Conservation (phyloP, 1,140 invertebrate species). For the Drosophila saltans region DNA sequence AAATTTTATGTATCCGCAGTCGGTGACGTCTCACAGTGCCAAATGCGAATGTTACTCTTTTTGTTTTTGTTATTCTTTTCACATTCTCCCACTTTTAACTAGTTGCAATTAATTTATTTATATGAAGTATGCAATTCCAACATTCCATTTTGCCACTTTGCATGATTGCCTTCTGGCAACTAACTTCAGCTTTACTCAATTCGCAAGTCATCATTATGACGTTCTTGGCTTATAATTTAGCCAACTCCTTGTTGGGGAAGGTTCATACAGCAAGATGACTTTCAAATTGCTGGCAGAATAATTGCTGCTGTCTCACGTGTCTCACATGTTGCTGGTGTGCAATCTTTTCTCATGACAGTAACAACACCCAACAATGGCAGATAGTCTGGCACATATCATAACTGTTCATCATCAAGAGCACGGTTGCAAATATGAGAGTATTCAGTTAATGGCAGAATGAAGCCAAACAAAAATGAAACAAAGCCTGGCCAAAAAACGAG, state of each 20-base stretch:
- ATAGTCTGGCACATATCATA: conserved; percentile 73
- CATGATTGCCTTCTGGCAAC: background rate
- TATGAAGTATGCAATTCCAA: background rate
- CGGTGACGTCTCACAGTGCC: background rate
- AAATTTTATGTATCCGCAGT: conserved; percentile 64
- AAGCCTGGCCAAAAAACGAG: conserved; percentile 30
- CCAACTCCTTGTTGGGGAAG: background rate
- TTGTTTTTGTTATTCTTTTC: too few species aligned
- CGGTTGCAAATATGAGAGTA: conserved; percentile 29
- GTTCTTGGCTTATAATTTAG: conserved; percentile 7
- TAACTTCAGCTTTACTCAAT: background rate
- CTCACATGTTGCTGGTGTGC: conserved; percentile 42
- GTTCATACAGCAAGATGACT: conserved; percentile 54
- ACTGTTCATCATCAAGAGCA: conserved; percentile 68
- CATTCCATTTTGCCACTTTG: background rate
- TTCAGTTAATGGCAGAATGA: conserved; percentile 3
- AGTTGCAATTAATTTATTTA: too few species aligned
- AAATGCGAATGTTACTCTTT: too few species aligned
- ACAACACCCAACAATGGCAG: conserved; percentile 59
- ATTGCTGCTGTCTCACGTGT: conserved; percentile 44
- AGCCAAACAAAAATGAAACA: conserved; percentile 31
- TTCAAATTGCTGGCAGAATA: conserved; percentile 55
- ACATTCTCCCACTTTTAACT: too few species aligned
- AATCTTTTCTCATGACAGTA: conserved; percentile 56
- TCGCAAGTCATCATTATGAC: conserved; percentile 1